Evolutionary conservation across 1,140 invertebrate species (phyloP).

Genomic region (Anoplolepis gracilipes): DNA sequence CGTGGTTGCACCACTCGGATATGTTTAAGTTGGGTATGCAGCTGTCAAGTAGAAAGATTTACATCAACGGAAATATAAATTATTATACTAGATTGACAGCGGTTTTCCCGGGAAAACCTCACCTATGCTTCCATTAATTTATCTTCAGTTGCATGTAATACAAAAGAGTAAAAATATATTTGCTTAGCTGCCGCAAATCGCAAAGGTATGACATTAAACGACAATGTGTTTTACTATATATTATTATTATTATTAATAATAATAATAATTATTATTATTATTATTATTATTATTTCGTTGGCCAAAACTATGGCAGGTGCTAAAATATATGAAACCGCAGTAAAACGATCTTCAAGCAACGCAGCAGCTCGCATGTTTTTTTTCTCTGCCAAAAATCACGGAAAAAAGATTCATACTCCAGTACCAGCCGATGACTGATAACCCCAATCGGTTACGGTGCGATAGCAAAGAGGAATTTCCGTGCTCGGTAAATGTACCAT

Average conservation of each 20-base stretch:
- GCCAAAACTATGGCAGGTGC: not conserved
- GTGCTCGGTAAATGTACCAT: slow-evolving; percentile 45
- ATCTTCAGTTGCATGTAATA: slow-evolving; percentile 34
- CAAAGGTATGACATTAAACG: not conserved
- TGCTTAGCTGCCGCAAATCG: not conserved
- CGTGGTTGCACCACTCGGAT: slow-evolving; percentile 41
- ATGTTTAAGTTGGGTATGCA: slow-evolving; percentile 59
- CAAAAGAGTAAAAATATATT: not conserved
- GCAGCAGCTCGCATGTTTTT: not conserved
- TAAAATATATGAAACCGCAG: not conserved
- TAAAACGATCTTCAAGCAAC: slow-evolving; percentile 10
- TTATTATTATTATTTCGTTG: not conserved
- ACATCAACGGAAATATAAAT: slow-evolving; percentile 61
- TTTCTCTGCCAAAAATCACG: not conserved
- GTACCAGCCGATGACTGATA: slow-evolving; percentile 37
- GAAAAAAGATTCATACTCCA: slow-evolving; percentile 11
- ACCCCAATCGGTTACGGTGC: slow-evolving; percentile 35
- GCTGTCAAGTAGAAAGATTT: slow-evolving; percentile 68
- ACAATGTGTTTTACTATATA: not conserved
- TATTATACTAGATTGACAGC: slow-evolving; percentile 54
- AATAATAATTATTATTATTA: not conserved
- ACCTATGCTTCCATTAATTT: slow-evolving; percentile 31
- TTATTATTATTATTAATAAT: too few species aligned
- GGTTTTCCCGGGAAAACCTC: slow-evolving; percentile 60
- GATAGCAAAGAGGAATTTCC: slow-evolving; percentile 46